Percentiles rank a stretch among this genome's conserved stretches.
These are phyloP conservation scores for Cairina moschata DNA, from an alignment of 2,113 vertebrate genomes.

Conservation along the genomic window DNA sequence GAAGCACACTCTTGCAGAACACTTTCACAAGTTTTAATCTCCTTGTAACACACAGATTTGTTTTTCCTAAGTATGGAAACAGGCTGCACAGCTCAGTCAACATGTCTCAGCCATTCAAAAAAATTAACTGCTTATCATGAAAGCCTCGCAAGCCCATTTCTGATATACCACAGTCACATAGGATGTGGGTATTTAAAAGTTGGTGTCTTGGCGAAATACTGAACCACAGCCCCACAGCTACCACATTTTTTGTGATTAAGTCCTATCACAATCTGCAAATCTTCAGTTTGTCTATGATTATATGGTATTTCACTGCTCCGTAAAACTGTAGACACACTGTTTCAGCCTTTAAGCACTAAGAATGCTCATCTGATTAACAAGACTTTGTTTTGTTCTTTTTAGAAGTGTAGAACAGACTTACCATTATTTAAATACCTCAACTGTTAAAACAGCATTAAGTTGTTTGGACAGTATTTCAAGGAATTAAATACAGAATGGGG, in stretches of 20 bases:
- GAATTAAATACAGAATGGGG: background rate
- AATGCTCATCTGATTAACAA: background rate
- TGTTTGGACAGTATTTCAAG: background rate
- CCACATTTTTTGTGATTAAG: background rate
- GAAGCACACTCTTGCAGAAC: background rate
- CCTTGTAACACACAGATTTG: background rate
- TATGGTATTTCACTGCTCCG: background rate
- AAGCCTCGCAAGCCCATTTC: background rate
- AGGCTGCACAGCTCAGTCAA: background rate
- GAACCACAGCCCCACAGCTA: background rate
- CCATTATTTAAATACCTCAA: background rate
- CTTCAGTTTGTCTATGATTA: background rate
- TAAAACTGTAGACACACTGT: background rate
- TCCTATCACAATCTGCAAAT: background rate
- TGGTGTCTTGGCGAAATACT: background rate
- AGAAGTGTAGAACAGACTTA: background rate
- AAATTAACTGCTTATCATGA: accelerated
- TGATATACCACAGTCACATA: background rate
- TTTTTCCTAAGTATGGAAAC: background rate
- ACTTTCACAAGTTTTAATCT: background rate
- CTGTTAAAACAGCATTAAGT: background rate
- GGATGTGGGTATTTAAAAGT: background rate
- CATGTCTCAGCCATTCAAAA: background rate
- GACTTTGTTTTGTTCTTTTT: background rate
- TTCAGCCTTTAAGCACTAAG: background rate